Evolutionary conservation across 92 coral and sea anemone genomes (phyloP).

Genomic region (Blastomussa wellsi): DNA sequence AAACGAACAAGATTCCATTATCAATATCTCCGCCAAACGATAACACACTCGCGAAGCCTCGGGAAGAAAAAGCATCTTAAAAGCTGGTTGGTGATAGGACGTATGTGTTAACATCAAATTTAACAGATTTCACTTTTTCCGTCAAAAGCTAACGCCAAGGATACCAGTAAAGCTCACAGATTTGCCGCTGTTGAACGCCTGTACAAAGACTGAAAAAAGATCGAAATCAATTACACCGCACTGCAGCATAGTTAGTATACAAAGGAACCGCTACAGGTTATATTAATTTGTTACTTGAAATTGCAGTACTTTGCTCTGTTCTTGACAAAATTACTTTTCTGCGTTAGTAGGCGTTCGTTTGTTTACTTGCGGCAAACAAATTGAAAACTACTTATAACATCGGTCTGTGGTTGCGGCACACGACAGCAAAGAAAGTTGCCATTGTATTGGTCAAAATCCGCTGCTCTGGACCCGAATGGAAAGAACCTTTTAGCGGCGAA

Average conservation of each 20-base stretch:
- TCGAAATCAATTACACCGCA: background rate
- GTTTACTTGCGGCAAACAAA: slow-evolving; percentile 38
- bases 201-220: background rate
- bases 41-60: background rate
- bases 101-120: background rate
- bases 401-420: background rate
- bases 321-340: slow-evolving; percentile 33
- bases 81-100: background rate
- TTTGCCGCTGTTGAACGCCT: background rate
- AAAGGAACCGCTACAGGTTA: slow-evolving; percentile 17
- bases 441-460: background rate
- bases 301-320: slow-evolving; percentile 24
- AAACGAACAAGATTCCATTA: background rate
- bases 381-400: slow-evolving; percentile 10
- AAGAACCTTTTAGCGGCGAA: slow-evolving; percentile 8
- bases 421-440: background rate
- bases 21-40: slow-evolving; percentile 1
- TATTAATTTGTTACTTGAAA: slow-evolving; percentile 38
- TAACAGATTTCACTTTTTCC: background rate
- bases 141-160: background rate
- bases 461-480: background rate
- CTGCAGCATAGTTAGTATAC: slow-evolving; percentile 1
- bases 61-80: background rate
- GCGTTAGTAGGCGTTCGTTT: slow-evolving; percentile 17
- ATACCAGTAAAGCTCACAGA: background rate